phyloP scores from a whole-genome alignment of 1,140 invertebrate genomes.

The Plectrocnemia conspersa region DNA sequence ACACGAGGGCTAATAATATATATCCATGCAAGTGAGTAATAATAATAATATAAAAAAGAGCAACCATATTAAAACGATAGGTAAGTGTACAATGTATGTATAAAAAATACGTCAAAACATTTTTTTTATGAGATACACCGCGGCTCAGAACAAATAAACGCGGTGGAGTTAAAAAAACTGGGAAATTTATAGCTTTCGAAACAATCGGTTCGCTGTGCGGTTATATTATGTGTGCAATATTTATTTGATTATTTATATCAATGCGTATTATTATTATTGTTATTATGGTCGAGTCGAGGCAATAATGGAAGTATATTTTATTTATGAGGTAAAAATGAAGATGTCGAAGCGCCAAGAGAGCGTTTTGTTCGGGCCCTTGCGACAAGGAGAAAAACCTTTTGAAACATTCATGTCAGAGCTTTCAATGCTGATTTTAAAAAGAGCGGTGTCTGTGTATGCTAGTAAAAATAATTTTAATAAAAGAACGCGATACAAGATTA shows the following conservation, averaged over 20 bases:
- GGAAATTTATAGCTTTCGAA: slow-evolving; percentile 15
- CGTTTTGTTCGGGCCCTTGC: slow-evolving; percentile 12
- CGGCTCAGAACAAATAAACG: slow-evolving; percentile 46
- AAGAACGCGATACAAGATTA: too few species aligned
- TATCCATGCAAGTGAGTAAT: background rate
- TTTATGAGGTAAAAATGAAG: slow-evolving; percentile 35
- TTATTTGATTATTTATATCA: slow-evolving; percentile 19
- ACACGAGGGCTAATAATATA: background rate
- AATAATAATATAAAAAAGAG: slow-evolving; percentile 39
- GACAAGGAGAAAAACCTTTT: slow-evolving; percentile 18
- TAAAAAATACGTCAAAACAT: slow-evolving; percentile 53
- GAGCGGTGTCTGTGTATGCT: background rate
- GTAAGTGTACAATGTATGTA: slow-evolving; percentile 49
- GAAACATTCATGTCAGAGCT: slow-evolving; percentile 17
- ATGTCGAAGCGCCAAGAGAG: slow-evolving; percentile 17
- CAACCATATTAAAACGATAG: slow-evolving; percentile 47
- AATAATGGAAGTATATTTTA: slow-evolving; percentile 34
- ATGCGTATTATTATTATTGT: slow-evolving; percentile 1
- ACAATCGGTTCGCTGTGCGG: slow-evolving; percentile 1
- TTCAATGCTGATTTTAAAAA: background rate
- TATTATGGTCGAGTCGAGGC: slow-evolving; percentile 7
- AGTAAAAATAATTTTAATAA: too few species aligned
- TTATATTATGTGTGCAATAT: background rate
- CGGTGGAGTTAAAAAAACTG: slow-evolving; percentile 40
- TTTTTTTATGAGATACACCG: slow-evolving; percentile 50